Conservation (phyloP, 1,140 invertebrate genomes). For the Caenorhabditis tropicalis region DNA sequence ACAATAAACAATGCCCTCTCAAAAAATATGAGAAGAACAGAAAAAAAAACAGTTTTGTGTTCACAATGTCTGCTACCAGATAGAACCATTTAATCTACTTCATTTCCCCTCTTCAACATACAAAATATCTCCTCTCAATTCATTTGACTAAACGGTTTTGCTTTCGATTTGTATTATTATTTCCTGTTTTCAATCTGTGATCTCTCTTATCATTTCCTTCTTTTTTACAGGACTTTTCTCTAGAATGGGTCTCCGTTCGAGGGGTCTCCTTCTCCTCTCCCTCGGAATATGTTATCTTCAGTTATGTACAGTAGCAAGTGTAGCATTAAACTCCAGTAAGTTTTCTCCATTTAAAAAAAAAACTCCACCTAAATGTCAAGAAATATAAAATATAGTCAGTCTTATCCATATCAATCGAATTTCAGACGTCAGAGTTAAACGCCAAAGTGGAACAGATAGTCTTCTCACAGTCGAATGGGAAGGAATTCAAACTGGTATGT, state of each 20-base stretch:
- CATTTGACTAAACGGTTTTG: not conserved
- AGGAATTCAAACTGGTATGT: conserved; percentile 67
- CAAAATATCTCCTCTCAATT: not conserved
- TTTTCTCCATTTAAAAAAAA: not conserved
- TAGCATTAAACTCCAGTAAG: conserved; percentile 36
- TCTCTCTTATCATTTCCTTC: not conserved
- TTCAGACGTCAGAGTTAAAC: conserved; percentile 50
- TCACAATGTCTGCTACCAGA: not conserved
- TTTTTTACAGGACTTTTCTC: conserved; percentile 25
- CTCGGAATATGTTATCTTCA: conserved; percentile 39
- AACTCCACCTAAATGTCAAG: too few species aligned
- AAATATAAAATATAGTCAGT: too few species aligned
- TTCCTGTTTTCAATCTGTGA: not conserved
- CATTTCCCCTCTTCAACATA: not conserved
- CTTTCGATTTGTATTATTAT: not conserved
- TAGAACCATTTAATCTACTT: conserved; percentile 21
- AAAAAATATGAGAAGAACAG: not conserved
- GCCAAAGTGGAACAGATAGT: conserved; percentile 64
- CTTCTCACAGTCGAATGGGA: conserved; percentile 71
- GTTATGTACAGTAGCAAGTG: conserved; percentile 16
- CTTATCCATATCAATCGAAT: too few species aligned
- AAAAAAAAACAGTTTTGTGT: not conserved
- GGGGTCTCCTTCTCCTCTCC: conserved; percentile 38
- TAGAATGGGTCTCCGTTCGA: conserved; percentile 39
- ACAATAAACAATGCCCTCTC: conserved; percentile 38